Evolutionary conservation across 2,797 vertebrate species (phyloP).

Genomic region (Neosilurus hyrtlii): DNA sequence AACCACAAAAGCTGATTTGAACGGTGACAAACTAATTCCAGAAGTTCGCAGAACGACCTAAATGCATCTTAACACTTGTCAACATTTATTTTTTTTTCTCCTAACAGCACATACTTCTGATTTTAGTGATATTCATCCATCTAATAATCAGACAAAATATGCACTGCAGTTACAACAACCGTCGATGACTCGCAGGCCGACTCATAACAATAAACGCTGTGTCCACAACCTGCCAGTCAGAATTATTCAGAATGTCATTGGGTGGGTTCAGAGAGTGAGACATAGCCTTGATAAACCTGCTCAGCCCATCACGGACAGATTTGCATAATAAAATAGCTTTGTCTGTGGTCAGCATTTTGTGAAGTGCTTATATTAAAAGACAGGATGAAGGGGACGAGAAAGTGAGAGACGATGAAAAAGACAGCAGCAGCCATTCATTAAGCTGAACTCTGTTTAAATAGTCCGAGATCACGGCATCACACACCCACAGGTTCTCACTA

Average conservation of each 20-base stretch:
- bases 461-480: background rate
- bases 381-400: slow-evolving; percentile 11
- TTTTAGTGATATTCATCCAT: slow-evolving; percentile 41
- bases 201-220: slow-evolving; percentile 47
- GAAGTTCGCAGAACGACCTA: slow-evolving; percentile 58
- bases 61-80: slow-evolving; percentile 60
- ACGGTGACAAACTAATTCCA: slow-evolving; percentile 72
- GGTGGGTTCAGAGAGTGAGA: slow-evolving; percentile 35
- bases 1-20: slow-evolving; percentile 62
- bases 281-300: slow-evolving; percentile 36
- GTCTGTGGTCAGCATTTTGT: slow-evolving; percentile 47
- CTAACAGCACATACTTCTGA: slow-evolving; percentile 33
- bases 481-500: background rate
- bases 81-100: slow-evolving; percentile 34
- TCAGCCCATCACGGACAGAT: slow-evolving; percentile 30
- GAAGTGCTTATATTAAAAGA: slow-evolving; percentile 35
- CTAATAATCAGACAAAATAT: slow-evolving; percentile 46
- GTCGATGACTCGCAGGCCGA: slow-evolving; percentile 19
- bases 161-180: slow-evolving; percentile 19
- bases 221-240: slow-evolving; percentile 42
- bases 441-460: slow-evolving; percentile 2
- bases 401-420: slow-evolving; percentile 5
- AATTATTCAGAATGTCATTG: slow-evolving; percentile 41
- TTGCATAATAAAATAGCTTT: slow-evolving; percentile 40
- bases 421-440: slow-evolving; percentile 15